These are phyloP conservation scores for Pseudomyrmex cubaensis DNA, from an alignment of 1,140 invertebrate genomes.

Conservation along the genomic window DNA sequence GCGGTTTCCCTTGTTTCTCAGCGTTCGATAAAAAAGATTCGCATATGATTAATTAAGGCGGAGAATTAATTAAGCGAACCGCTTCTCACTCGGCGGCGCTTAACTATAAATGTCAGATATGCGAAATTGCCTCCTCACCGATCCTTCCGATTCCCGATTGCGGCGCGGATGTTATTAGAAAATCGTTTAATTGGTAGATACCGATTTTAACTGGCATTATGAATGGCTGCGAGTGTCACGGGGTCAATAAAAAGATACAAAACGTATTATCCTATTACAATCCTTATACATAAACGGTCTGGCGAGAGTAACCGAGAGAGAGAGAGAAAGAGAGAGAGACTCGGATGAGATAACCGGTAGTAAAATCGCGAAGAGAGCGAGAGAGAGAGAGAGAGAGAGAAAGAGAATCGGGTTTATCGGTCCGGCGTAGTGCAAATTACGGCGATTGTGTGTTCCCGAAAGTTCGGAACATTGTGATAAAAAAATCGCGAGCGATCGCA, in stretches of 20 bases:
- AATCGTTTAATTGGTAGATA: conserved; percentile 70
- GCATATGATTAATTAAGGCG: conserved; percentile 66
- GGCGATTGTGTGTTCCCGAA: not conserved
- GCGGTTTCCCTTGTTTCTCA: conserved; percentile 35
- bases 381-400: too few species aligned
- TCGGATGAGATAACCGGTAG: conserved; percentile 1
- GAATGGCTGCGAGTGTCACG: conserved; percentile 50
- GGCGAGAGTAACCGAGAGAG: not conserved
- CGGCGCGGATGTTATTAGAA: conserved; percentile 48
- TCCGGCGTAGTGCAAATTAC: not conserved
- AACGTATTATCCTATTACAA: conserved; percentile 54
- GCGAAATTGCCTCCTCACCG: conserved; percentile 66
- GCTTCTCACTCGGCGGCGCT: conserved; percentile 46
- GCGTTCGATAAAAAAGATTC: conserved; percentile 55
- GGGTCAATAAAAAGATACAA: conserved; percentile 36
- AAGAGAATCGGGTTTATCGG: not conserved
- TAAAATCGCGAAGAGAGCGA: conserved; percentile 3
- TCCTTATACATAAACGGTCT: conserved; percentile 12
- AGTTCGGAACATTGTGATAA: conserved; percentile 7
- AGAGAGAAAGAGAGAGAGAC: not conserved
- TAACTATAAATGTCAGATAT: conserved; percentile 60
- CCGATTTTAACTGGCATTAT: conserved; percentile 62
- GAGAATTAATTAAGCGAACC: conserved; percentile 70
- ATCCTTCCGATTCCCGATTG: conserved; percentile 20
- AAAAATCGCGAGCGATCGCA: not conserved